Base-by-base conservation (phyloP, 2,113 vertebrate genomes). In the Alethe diademata region DNA sequence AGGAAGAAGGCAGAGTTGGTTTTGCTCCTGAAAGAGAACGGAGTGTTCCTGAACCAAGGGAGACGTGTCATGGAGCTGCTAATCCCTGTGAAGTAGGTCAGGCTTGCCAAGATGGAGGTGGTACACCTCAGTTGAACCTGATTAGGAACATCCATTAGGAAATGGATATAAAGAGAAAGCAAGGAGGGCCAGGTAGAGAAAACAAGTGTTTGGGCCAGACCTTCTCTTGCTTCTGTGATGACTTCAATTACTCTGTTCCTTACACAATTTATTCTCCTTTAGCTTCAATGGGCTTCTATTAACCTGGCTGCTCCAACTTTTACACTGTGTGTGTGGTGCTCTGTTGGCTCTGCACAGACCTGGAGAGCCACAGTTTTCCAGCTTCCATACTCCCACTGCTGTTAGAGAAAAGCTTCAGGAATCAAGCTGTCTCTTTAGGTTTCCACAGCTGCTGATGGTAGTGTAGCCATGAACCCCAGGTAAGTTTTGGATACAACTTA, bases 41-140 rank as follows among this genome's bases (percentile, higher is more conserved):
- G 29, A 24, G 23, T 5, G 14, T 73, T 86, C 81, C 82, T 83
- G 35, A 42, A 79, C 51, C 58, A 54, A 25, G 28, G 47, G 65
- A 91, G 45, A 79, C 31, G 6, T 80, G 35, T 40, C 82, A 78
- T 7, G 5, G 64, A 70, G 56, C 79, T 92, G 94, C 53, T 96
- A 78, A 92, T 93, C 83, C 79, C 60, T 60, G 60, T 47, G 65
- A 90, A 88, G 60, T 20, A 86, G 75, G 64, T 88, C 86, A 92
- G 61, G 62, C 36, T 82, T 78, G 42, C 71, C 60, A n/a, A 62
- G 54, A 28, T 42, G 31, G 58, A 69, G 53, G 60, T 66, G 82
- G 56, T 29, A 53, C 36, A 79, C 35, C 71, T 88, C 50, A 24
- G 64, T 53, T 80, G 88, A 90, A 70, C 79, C 64, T 74, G 45